These are phyloP conservation scores for Poecile atricapillus DNA, from an alignment of 2,113 vertebrate species.

Conservation along the genomic window DNA sequence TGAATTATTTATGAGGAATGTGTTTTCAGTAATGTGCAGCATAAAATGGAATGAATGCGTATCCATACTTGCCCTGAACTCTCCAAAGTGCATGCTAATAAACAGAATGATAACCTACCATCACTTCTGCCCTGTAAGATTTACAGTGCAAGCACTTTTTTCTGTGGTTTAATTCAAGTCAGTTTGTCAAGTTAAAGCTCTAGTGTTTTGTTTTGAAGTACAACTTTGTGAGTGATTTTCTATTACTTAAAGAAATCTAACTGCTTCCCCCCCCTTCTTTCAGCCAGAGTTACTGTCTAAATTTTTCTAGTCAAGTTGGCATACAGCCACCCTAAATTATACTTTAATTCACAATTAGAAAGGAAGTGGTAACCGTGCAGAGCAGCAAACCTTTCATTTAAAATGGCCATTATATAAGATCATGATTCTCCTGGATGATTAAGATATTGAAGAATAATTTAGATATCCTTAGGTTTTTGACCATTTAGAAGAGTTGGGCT, in stretches of 20 bases:
- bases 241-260: slow-evolving; percentile 23
- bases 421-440: slow-evolving; percentile 54
- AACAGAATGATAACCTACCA: slow-evolving; percentile 48
- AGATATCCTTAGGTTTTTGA: slow-evolving; percentile 25
- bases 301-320: slow-evolving; percentile 50
- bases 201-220: slow-evolving; percentile 36
- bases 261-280: background rate
- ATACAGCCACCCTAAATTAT: slow-evolving; percentile 39
- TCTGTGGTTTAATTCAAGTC: slow-evolving; percentile 52
- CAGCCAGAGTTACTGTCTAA: slow-evolving; percentile 14
- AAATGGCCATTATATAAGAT: slow-evolving; percentile 44
- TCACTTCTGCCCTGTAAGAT: slow-evolving; percentile 44
- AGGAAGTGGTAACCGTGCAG: slow-evolving; percentile 50
- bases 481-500: slow-evolving; percentile 22
- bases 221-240: slow-evolving; percentile 15
- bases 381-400: slow-evolving; percentile 64
- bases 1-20: slow-evolving; percentile 69
- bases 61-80: slow-evolving; percentile 60
- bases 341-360: slow-evolving; percentile 70
- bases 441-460: slow-evolving; percentile 64
- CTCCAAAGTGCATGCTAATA: slow-evolving; percentile 62
- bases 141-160: slow-evolving; percentile 58
- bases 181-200: slow-evolving; percentile 38
- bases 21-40: slow-evolving; percentile 53
- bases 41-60: slow-evolving; percentile 64